A percentile compares a stretch with the other conserved stretches of the same genome.
These are phyloP conservation scores for Sceliomorpha sp. DNA, from an alignment of 2,888 invertebrate species.

Conservation along the genomic window DNA sequence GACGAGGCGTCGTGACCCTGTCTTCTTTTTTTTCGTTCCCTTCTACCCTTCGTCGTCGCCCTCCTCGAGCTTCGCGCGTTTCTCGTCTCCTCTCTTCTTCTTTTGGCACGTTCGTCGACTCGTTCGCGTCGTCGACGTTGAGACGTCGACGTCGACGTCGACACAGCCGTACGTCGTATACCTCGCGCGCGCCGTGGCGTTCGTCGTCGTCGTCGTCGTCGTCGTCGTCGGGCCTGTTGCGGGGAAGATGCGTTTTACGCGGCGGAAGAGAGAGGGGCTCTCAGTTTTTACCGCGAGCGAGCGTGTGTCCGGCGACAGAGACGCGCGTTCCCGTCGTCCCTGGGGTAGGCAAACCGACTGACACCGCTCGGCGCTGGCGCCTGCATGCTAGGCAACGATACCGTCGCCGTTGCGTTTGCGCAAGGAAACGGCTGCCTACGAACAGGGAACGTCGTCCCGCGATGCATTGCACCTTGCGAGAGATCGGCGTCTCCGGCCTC, in stretches of 20 bases:
- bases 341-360: conserved; percentile 70
- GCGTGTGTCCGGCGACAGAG: conserved; percentile 12
- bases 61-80: too few species aligned
- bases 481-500: too few species aligned
- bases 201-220: conserved; percentile 47
- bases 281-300: conserved; percentile 29
- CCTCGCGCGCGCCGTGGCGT: too few species aligned
- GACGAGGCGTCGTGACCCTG: neutral
- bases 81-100: too few species aligned
- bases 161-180: too few species aligned
- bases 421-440: conserved; percentile 29
- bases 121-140: conserved; percentile 21
- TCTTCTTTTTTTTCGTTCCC: neutral
- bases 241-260: conserved; percentile 12
- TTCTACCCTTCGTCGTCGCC: neutral
- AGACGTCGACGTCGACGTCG: conserved; percentile 45
- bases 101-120: conserved; percentile 46
- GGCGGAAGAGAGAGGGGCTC: conserved; percentile 21
- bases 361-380: conserved; percentile 61
- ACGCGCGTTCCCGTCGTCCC: conserved; percentile 34
- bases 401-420: conserved; percentile 54
- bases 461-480: conserved; percentile 21
- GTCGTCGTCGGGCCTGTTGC: conserved; percentile 36
- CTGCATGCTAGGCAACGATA: conserved; percentile 59
- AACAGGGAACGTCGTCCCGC: conserved; percentile 18